phyloP scores from a whole-genome alignment of 2,888 invertebrate species.

The Creontiades dilutus region DNA sequence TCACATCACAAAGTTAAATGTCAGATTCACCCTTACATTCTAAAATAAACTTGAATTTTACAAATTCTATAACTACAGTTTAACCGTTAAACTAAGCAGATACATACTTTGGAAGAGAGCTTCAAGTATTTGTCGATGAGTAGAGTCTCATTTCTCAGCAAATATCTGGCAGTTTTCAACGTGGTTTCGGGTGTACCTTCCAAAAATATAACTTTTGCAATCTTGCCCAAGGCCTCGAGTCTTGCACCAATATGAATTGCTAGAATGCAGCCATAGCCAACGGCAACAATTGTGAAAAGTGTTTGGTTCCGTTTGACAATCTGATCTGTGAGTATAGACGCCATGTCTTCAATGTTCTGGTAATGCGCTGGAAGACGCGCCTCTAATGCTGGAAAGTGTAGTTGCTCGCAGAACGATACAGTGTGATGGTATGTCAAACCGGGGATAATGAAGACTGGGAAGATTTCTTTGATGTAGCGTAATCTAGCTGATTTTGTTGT shows the following conservation, averaged over 20 bases:
- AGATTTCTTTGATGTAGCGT: slow-evolving; percentile 63
- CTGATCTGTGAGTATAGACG: slow-evolving; percentile 56
- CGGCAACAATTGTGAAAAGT: slow-evolving; percentile 79
- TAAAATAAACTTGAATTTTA: too few relatives aligned
- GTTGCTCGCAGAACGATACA: slow-evolving; percentile 48
- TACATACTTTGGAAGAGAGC: slow-evolving; percentile 43
- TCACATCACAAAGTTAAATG: too few relatives aligned
- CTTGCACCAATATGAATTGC: slow-evolving; percentile 80
- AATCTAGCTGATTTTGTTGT: slow-evolving; percentile 59
- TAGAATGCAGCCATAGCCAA: slow-evolving; percentile 82
- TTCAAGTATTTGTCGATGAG: slow-evolving; percentile 43
- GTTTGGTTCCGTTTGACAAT: slow-evolving; percentile 16
- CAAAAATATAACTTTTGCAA: slow-evolving; percentile 74
- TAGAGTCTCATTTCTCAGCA: slow-evolving; percentile 10
- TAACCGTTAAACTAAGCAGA: neutral
- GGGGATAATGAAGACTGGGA: slow-evolving; percentile 73
- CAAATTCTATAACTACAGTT: too few relatives aligned
- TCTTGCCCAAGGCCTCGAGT: slow-evolving; percentile 75
- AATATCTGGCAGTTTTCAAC: neutral
- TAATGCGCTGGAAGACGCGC: slow-evolving; percentile 69
- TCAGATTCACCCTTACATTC: too few relatives aligned
- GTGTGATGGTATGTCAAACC: slow-evolving; percentile 70
- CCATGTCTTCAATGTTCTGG: slow-evolving; percentile 57
- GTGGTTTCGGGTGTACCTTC: slow-evolving; percentile 72
- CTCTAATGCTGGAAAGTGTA: slow-evolving; percentile 73